Base-by-base conservation (phyloP, 2,797 vertebrate species). In the Ceyx erithaca region DNA sequence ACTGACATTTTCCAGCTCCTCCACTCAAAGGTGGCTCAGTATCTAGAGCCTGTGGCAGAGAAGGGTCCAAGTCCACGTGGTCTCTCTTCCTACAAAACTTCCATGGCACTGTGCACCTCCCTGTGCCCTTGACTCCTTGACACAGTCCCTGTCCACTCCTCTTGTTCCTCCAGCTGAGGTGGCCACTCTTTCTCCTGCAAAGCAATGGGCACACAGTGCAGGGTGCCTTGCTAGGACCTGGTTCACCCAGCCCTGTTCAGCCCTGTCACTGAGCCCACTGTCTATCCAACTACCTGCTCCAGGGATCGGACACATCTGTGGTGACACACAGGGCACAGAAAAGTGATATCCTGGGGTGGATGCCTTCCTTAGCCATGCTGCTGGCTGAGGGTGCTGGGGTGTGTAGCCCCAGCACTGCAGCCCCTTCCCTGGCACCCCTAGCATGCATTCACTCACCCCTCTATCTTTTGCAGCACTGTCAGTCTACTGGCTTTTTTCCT, bases 81-180 rank as follows among this genome's bases (percentile, higher is more conserved):
- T 23, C 30, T 19, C 30, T 48, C 51, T 69, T 58, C 12, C 7
- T 66, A 20, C 20, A 43, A 58, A 75, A 35, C 35, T 6, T 41
- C 17, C 14, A 3, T 45, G 35, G 11, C 26, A 30, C 13, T 35
- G 52, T 49, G 52, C 7, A n/a, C 21, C 25, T 73, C 19, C 12
- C 13, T 5, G 16, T 54, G 26, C 21, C 31, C 10, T 37, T 35
- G 30, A 7, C 37, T n/a, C 14, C 8, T 21, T 31, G 35, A 6
- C 31, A 25, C 2, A 4, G 28, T 10, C 30, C 12, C 19, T 46
- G 10, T 54, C 3, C 2, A 2, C 5, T 30, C 22, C 7, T 37
- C 12, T 41, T 68, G 21, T 19, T 19, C 9, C 14, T 71, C 20
- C 21, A 10, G 17, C 17, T 59, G 26, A 7, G 7, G 16, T 33